Evolutionary conservation across 2,797 vertebrate genomes (phyloP), one percentile per base, ranked within the genome.

Genomic region (Salmo trutta): DNA sequence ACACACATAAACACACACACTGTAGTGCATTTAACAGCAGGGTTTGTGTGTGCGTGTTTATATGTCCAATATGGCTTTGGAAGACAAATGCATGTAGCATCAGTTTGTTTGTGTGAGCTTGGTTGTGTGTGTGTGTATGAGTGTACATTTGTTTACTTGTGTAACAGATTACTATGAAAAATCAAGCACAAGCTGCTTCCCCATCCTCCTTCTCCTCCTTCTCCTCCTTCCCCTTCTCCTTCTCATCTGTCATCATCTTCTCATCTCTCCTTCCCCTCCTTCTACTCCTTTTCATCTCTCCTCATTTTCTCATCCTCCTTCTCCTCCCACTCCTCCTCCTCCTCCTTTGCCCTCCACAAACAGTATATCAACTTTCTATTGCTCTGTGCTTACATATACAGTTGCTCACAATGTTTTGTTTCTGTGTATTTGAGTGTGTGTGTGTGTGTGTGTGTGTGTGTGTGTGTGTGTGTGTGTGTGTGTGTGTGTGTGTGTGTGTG

Each of bases 81-180:
- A 29, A 64, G 6, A 17, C 29, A 51, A n/a, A 36, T 75, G 64
- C 66, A 33, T 51, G 12, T n/a, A 17, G 31, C 24, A 41, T 29
- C 41, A 31, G 59, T 75, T 59, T 75, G 74, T 75, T 53, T 73
- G 73, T 29, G 53, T 41, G 75, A 31, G 66, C 27, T 77, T 62
- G 83, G 33, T 51, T 73, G 78, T 47, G 67, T 70, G 67, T 51
- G 53, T 73, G 56, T 64, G 33, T n/a, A 19, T 33, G 73, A 54
- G 47, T 65, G 77, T 67, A 16, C n/a, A 24, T n/a, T 16, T 66
- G 75, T 53, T 51, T 83, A 85, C 86, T 86, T 86, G 85, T 70
- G 84, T 81, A 80, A 83, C 41, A 89, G 66, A 33, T 5, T n/a
- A 56, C 74, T 74, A 66, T 31, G 59, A 27, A 27, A 71, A 27